Conservation (phyloP, 2,888 invertebrate genomes). For the Noctua janthina region DNA sequence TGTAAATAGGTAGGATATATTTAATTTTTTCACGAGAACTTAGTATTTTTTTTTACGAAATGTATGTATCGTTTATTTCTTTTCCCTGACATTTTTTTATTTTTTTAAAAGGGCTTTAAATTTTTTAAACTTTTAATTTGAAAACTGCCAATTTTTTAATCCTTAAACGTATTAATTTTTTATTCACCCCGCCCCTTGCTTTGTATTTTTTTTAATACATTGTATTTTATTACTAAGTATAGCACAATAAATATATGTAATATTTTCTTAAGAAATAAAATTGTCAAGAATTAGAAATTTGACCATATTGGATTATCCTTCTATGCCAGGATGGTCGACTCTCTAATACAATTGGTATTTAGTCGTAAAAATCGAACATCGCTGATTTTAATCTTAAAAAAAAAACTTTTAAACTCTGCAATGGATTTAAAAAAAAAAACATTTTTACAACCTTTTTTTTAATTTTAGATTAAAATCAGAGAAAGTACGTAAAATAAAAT, state of each 20-base stretch:
- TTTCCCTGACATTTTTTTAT: constrained; percentile 18
- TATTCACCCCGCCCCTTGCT: constrained; percentile 59
- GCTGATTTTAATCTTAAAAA: constrained; percentile 57
- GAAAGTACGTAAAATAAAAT: constrained; percentile 62
- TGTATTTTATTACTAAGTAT: constrained; percentile 62
- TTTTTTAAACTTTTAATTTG: constrained; percentile 45
- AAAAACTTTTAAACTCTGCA: background rate
- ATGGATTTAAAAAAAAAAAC: background rate
- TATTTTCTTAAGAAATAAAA: constrained; percentile 72
- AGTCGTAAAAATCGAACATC: constrained; percentile 57
- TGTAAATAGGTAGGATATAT: constrained; percentile 70
- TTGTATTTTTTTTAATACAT: constrained; percentile 62
- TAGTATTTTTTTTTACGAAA: constrained; percentile 38
- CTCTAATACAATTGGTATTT: constrained; percentile 83
- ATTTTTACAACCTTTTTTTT: background rate
- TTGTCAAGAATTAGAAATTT: constrained; percentile 83
- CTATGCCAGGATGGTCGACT: constrained; percentile 84
- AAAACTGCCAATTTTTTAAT: constrained; percentile 70
- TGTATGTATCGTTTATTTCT: constrained; percentile 59
- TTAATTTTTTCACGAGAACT: constrained; percentile 52
- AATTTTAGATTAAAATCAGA: constrained; percentile 46
- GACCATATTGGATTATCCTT: constrained; percentile 79
- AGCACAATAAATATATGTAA: constrained; percentile 65
- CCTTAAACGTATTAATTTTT: constrained; percentile 63
- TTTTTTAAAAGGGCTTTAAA: constrained; percentile 51